phyloP scores from a whole-genome alignment of 2,113 vertebrate species.

The Pedionomus torquatus region DNA sequence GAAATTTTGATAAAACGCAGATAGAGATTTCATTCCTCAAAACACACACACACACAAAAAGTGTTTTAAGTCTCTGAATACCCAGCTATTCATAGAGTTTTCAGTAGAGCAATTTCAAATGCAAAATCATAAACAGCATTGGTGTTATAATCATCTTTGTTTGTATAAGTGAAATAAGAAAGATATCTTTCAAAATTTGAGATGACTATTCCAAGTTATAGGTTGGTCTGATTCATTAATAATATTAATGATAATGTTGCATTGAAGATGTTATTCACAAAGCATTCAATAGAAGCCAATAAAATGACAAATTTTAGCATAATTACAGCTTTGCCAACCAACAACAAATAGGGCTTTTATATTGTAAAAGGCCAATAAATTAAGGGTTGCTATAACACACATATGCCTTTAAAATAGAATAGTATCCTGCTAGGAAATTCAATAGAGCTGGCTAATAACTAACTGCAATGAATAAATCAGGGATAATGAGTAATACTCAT shows the following conservation, averaged over 20 bases:
- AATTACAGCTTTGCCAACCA: background rate
- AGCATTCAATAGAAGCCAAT: background rate
- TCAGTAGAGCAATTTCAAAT: background rate
- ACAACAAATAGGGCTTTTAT: background rate
- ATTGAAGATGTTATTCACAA: background rate
- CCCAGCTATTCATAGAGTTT: background rate
- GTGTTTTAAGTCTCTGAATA: background rate
- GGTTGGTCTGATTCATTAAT: background rate
- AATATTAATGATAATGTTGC: background rate
- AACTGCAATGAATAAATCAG: background rate
- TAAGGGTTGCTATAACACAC: background rate
- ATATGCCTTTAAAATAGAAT: background rate
- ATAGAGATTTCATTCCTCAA: background rate
- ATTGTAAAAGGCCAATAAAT: background rate
- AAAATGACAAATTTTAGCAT: background rate
- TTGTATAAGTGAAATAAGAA: background rate
- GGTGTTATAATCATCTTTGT: background rate
- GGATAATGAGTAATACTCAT: background rate
- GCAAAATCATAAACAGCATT: background rate
- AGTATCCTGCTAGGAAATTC: background rate
- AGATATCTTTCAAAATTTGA: background rate
- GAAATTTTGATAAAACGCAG: background rate
- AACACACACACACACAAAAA: background rate
- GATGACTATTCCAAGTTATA: background rate
- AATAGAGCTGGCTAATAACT: background rate